Conservation (phyloP, 2,113 vertebrate genomes). For the Emydocephalus ijimae region DNA sequence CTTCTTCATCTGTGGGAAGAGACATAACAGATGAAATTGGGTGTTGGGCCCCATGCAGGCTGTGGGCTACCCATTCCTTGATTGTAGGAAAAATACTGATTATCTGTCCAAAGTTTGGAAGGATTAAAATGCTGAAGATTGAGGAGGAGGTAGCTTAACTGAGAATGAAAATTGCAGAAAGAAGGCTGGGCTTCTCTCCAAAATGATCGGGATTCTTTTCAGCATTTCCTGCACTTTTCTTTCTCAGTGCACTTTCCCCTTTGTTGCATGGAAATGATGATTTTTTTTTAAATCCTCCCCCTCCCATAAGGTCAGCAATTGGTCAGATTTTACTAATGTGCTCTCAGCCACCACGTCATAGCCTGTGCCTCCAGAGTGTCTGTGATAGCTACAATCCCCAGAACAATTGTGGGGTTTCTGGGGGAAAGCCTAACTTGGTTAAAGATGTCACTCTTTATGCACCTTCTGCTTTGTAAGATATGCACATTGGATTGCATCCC, state of each 20-base stretch:
- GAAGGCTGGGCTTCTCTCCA: neutral
- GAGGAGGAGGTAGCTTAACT: neutral
- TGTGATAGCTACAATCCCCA: neutral
- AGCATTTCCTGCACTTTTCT: neutral
- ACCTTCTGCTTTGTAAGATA: conserved; percentile 8
- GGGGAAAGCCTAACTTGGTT: neutral
- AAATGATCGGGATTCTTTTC: neutral
- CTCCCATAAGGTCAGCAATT: neutral
- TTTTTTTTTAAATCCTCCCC: neutral
- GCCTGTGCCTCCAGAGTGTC: neutral
- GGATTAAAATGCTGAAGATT: too few relatives aligned
- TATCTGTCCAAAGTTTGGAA: neutral
- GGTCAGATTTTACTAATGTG: neutral
- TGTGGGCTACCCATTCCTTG: neutral
- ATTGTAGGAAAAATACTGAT: neutral
- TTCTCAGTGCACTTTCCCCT: fast-evolving
- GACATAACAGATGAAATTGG: neutral
- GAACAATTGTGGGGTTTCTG: neutral
- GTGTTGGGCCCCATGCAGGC: neutral
- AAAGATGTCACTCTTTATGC: neutral
- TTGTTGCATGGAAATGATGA: neutral
- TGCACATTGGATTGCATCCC: neutral
- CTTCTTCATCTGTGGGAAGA: neutral
- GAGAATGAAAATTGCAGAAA: neutral
- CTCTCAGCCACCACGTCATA: neutral